A percentile compares a stretch with the other conserved stretches of the same genome.
Conservation (phyloP, 1,140 invertebrate genomes). For the Rhizoglyphus robini region DNA sequence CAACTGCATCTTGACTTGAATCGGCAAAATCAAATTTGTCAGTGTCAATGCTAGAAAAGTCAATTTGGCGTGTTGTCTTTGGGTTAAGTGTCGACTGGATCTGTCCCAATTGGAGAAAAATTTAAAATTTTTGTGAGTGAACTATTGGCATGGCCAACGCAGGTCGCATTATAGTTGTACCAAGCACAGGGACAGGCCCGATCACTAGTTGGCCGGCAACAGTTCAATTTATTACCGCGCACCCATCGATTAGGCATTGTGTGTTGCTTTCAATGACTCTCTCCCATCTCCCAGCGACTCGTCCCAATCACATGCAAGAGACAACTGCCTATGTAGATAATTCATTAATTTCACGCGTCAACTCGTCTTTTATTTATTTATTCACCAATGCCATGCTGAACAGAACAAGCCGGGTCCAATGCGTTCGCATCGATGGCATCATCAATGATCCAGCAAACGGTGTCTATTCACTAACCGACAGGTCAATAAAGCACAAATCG, state of each 20-base stretch:
- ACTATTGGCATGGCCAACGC: too few species aligned
- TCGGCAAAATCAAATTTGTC: neutral
- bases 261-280: neutral
- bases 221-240: neutral
- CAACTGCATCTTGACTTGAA: neutral
- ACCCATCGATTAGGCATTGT: neutral
- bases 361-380: slow-evolving; percentile 14
- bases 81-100: too few species aligned
- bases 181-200: too few species aligned
- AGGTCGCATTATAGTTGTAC: too few species aligned
- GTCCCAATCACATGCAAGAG: neutral
- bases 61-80: neutral
- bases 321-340: neutral
- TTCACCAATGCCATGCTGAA: neutral
- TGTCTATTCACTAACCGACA: too few species aligned
- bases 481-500: too few species aligned
- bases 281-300: too few species aligned
- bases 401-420: neutral
- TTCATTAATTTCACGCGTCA: slow-evolving; percentile 19
- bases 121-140: too few species aligned
- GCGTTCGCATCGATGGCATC: neutral
- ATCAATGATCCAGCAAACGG: neutral
- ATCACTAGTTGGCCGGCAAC: too few species aligned
- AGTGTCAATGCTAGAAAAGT: neutral
- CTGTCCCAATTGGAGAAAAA: too few species aligned